Conservation (phyloP, 2,888 invertebrate species). For the Xestia ashworthii region DNA sequence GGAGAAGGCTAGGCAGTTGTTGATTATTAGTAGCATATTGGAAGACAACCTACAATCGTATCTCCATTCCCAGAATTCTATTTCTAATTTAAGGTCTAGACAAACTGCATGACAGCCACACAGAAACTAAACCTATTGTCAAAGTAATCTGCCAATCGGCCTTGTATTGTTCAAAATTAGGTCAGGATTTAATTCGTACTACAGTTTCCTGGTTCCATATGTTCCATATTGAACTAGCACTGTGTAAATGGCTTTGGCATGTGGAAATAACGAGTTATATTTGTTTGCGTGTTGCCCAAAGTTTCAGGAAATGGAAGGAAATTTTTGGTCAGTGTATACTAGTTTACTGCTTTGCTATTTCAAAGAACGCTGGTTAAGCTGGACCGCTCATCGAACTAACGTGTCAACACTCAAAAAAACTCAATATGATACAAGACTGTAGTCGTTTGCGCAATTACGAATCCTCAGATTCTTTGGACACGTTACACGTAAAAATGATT, state of each 20-base stretch:
- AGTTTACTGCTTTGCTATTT: not conserved
- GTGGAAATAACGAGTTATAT: not conserved
- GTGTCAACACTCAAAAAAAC: too few relatives aligned
- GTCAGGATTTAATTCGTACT: constrained; percentile 23
- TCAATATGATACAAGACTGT: too few relatives aligned
- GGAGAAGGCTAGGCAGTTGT: too few relatives aligned
- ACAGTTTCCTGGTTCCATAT: not conserved
- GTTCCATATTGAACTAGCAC: too few relatives aligned
- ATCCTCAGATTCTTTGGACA: too few relatives aligned
- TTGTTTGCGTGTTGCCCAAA: not conserved
- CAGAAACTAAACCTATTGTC: not conserved
- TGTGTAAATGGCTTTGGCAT: not conserved
- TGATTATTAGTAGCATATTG: too few relatives aligned
- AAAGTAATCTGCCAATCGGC: not conserved
- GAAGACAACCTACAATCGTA: not conserved
- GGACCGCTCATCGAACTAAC: too few relatives aligned
- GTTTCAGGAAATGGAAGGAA: constrained; percentile 1
- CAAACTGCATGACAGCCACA: not conserved
- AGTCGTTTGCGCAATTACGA: too few relatives aligned
- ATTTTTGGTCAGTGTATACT: not conserved
- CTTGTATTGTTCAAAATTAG: constrained; percentile 22
- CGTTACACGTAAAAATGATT: too few relatives aligned
- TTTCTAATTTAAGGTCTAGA: not conserved
- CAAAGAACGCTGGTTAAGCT: too few relatives aligned
- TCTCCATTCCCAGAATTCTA: not conserved